phyloP scores from a whole-genome alignment of 2,888 invertebrate species.

The Gandaritis pyraliata region DNA sequence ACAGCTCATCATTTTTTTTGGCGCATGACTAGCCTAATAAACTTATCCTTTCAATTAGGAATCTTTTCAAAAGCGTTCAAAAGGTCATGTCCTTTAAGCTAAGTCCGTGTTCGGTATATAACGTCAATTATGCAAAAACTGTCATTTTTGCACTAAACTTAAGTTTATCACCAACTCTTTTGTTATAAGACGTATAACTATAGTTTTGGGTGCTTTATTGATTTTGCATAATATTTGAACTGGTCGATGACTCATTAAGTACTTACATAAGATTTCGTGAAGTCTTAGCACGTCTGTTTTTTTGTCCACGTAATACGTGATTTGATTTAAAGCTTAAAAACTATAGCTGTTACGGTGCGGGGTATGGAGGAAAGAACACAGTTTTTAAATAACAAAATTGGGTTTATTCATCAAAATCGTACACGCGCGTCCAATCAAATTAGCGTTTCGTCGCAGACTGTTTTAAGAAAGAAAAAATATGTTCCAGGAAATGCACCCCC shows the following conservation, averaged over 20 bases:
- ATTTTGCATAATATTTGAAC: conserved; percentile 21
- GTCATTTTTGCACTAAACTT: conserved; percentile 31
- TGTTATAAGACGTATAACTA: conserved; percentile 26
- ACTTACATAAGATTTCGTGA: conserved; percentile 20
- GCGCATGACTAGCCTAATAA: too few relatives aligned
- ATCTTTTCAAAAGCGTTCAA: conserved; percentile 12
- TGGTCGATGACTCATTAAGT: conserved; percentile 24
- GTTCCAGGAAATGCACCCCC: too few relatives aligned
- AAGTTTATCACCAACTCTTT: conserved; percentile 14
- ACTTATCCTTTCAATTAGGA: not conserved
- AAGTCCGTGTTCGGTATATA: conserved; percentile 35
- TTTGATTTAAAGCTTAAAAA: conserved; percentile 11
- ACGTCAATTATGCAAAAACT: conserved; percentile 38
- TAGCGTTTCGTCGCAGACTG: too few relatives aligned
- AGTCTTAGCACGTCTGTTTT: conserved; percentile 29
- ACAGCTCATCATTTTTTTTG: too few relatives aligned
- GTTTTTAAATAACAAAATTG: too few relatives aligned
- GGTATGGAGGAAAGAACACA: too few relatives aligned
- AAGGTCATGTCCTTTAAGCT: conserved; percentile 12
- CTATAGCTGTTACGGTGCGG: too few relatives aligned
- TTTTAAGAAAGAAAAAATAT: too few relatives aligned
- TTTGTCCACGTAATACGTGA: conserved; percentile 22
- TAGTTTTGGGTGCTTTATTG: conserved; percentile 22
- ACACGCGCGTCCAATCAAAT: too few relatives aligned
- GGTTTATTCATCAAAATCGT: too few relatives aligned